Evolutionary conservation across 2,797 vertebrate species (phyloP).

Genomic region (Pseudocheirus occidentalis): DNA sequence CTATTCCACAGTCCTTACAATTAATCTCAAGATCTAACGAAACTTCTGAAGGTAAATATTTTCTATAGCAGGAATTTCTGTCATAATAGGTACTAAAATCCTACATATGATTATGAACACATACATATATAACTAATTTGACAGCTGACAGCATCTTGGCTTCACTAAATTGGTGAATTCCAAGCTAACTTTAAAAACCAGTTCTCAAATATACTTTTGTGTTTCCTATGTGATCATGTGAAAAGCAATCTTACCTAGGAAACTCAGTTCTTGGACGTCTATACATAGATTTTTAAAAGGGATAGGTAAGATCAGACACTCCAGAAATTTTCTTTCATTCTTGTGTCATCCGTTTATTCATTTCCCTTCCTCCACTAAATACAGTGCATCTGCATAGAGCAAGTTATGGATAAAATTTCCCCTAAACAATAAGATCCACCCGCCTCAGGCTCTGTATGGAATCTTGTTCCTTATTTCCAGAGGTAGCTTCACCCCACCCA

Average conservation of each 20-base stretch:
- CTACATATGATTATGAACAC: neutral
- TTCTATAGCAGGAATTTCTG: neutral
- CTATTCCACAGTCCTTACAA: neutral
- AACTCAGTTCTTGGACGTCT: neutral
- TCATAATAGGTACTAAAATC: neutral
- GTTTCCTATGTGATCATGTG: neutral
- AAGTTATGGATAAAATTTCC: conserved; percentile 11
- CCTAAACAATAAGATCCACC: neutral
- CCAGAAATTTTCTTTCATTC: neutral
- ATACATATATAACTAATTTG: neutral
- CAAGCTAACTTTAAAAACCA: neutral
- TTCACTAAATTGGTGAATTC: neutral
- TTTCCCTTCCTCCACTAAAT: neutral
- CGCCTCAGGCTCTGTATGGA: neutral
- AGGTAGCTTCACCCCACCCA: conserved; percentile 69
- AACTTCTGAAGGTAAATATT: neutral
- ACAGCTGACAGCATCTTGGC: neutral
- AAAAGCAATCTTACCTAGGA: neutral
- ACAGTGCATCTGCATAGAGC: conserved; percentile 17
- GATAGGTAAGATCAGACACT: neutral
- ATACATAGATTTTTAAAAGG: neutral
- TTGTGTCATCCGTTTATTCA: neutral
- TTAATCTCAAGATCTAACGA: conserved; percentile 17
- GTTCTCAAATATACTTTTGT: conserved; percentile 14
- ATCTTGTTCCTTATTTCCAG: conserved; percentile 25